These are phyloP conservation scores for Drosophila lowei DNA, from an alignment of 1,140 invertebrate genomes.

Conservation along the genomic window DNA sequence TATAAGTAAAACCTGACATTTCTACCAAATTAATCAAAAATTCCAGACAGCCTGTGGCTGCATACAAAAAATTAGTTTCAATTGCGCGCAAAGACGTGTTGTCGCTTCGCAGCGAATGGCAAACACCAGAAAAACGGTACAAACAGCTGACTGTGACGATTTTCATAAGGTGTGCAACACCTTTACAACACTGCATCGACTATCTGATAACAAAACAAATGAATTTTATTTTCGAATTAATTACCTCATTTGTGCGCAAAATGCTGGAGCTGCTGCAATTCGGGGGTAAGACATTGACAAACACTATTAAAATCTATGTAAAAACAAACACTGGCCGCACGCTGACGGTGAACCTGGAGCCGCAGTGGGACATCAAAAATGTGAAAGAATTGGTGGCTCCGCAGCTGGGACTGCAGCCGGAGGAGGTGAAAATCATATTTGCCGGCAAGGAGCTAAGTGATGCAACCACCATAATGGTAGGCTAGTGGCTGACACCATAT, in stretches of 20 bases:
- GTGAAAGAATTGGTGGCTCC: conserved; percentile 89
- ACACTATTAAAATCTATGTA: conserved; percentile 88
- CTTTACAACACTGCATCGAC: conserved; percentile 3
- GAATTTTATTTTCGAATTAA: conserved; percentile 86
- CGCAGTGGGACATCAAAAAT: conserved; percentile 89
- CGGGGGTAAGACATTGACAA: conserved; percentile 85
- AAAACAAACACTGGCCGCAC: conserved; percentile 89
- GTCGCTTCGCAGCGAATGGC: conserved; percentile 13
- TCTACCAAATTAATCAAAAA: neutral
- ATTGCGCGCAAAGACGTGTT: conserved; percentile 26
- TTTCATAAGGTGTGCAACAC: conserved; percentile 10
- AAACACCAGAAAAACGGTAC: no score
- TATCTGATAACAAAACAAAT: conserved; percentile 83
- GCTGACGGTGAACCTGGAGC: conserved; percentile 88
- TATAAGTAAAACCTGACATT: conserved; percentile 51
- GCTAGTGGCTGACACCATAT: neutral
- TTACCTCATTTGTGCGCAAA: conserved; percentile 85
- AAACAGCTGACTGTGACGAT: conserved; percentile 2
- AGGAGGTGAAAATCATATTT: conserved; percentile 93
- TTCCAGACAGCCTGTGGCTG: no score
- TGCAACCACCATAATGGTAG: conserved; percentile 88
- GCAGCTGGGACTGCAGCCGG: conserved; percentile 87
- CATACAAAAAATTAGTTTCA: conserved; percentile 13
- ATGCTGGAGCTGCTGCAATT: conserved; percentile 88
- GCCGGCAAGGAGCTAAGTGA: conserved; percentile 92